phyloP scores from a whole-genome alignment of 2,888 invertebrate genomes.

The Beris chalybata region DNA sequence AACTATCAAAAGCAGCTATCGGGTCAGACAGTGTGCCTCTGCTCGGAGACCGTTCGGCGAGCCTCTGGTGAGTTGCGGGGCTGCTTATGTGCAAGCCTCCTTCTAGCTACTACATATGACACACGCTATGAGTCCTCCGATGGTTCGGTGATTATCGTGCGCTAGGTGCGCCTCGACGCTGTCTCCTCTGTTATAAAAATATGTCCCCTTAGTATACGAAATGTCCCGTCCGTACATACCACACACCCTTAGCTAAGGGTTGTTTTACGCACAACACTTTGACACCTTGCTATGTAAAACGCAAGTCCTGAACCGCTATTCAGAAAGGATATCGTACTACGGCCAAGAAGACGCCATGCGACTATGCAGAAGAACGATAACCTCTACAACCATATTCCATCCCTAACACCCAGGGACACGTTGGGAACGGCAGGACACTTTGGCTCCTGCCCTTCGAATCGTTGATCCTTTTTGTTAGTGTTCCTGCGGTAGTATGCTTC shows the following conservation, averaged over 20 bases:
- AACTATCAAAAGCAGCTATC: slow-evolving; percentile 24
- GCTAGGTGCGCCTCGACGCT: too few relatives aligned
- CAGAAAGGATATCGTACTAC: slow-evolving; percentile 16
- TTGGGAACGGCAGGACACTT: slow-evolving; percentile 7
- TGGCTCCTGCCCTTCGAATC: slow-evolving; percentile 8
- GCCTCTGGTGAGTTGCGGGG: slow-evolving; percentile 34
- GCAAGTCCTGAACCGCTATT: slow-evolving; percentile 17
- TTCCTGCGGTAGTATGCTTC: background rate
- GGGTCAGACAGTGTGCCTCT: slow-evolving; percentile 22
- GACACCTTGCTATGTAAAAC: background rate
- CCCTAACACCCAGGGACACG: background rate
- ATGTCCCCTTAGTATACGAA: slow-evolving; percentile 28
- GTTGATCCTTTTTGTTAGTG: background rate
- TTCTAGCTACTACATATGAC: slow-evolving; percentile 1
- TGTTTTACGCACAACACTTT: slow-evolving; percentile 13
- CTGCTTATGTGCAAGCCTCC: slow-evolving; percentile 16
- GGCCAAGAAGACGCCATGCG: background rate
- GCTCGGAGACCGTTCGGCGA: slow-evolving; percentile 36
- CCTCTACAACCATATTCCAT: background rate
- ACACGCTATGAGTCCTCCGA: slow-evolving; percentile 14
- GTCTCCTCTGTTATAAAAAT: slow-evolving; percentile 25
- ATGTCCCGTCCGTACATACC: slow-evolving; percentile 7
- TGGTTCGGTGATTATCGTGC: background rate
- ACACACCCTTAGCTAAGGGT: slow-evolving; percentile 22
- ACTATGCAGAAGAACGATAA: background rate